Base-by-base conservation (phyloP, 2,888 invertebrate species). In the Sepiola atlantica region DNA sequence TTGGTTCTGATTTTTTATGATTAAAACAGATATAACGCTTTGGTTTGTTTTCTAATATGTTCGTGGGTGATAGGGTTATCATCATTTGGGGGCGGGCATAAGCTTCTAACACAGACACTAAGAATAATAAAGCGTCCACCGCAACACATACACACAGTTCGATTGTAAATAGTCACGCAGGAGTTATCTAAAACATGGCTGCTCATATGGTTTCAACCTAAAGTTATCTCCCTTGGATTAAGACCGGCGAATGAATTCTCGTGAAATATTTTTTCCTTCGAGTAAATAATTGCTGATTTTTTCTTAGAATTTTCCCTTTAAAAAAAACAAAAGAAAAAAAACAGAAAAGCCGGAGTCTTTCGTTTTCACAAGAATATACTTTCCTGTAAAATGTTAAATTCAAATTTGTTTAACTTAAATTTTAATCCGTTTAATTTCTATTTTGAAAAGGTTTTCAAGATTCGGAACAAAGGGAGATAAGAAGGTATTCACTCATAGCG, bases 211-310 rank as follows among this genome's bases (percentile, higher is more conserved):
- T n/a, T 28, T 12, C 28, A 8, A 77, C 28, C 28, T 28, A 6
- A n/a, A n/a, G 77, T 77, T 77, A 77, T 77, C 77, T n/a, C 77
- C 77, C 77, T 77, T 77, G n/a, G 77, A 77, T 77, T 77, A n/a
- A n/a, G n/a, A n/a, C 0, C 28, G 0, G 45, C 16, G 16, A n/a
- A 10, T 28, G 14, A 77, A 12, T 18, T 12, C 12, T 8, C n/a
- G n/a, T 28, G 14, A n/a, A 77, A 28, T 77, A 77, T 77, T 10
- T 77, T 77, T 77, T 16, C n/a, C 4, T 45, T 45, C 2, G 8
- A 45, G 45, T 45, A 77, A 77, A 28, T 61, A 61, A 28, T 61
- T 61, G 28, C 28, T 14, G 77, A 77, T 28, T 77, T 77, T 77
- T 10, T 28, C 10, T 28, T n/a, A 10, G 10, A n/a, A 77, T 77